Percentiles rank a stretch among this genome's conserved stretches.
Conservation (phyloP, 1,140 invertebrate genomes). For the Drosophila sulfurigaster region DNA sequence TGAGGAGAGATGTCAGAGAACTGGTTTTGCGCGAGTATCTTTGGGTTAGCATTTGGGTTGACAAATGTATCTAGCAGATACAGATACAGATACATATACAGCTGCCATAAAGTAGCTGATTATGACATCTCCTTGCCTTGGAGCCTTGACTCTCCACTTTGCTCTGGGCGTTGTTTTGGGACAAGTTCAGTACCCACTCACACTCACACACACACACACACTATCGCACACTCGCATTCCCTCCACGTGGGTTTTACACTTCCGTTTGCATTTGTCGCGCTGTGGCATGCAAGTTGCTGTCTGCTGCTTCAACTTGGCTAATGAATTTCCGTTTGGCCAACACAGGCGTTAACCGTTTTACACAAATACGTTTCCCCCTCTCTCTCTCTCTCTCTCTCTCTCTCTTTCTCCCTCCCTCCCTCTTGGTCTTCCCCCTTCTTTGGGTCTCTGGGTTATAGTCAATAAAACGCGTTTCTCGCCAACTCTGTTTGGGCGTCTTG, state of each 20-base stretch:
- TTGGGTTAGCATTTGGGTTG: conserved; percentile 11
- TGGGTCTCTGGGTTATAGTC: conserved; percentile 50
- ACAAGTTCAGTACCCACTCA: conserved; percentile 51
- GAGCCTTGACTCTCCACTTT: conserved; percentile 58
- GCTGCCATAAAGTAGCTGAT: conserved; percentile 32
- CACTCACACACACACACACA: conserved; percentile 57
- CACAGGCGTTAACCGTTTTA: conserved; percentile 56
- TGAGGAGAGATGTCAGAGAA: conserved; percentile 22
- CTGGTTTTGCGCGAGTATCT: conserved; percentile 24
- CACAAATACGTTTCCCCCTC: background rate
- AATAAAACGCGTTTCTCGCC: conserved; percentile 39
- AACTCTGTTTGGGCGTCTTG: conserved; percentile 47
- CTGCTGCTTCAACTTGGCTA: conserved; percentile 59
- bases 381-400: background rate
- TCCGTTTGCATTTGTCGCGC: conserved; percentile 60
- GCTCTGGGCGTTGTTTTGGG: conserved; percentile 10
- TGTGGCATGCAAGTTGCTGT: conserved; percentile 26
- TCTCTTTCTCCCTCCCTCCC: background rate
- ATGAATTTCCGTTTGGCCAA: conserved; percentile 76
- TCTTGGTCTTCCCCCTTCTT: background rate
- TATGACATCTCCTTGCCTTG: conserved; percentile 24
- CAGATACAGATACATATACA: conserved; percentile 39
- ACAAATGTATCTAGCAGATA: conserved; percentile 51
- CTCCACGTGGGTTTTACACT: conserved; percentile 57
- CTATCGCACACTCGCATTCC: conserved; percentile 49